Conservation (phyloP, 1,140 invertebrate genomes). For the Notospermus geniculatus region DNA sequence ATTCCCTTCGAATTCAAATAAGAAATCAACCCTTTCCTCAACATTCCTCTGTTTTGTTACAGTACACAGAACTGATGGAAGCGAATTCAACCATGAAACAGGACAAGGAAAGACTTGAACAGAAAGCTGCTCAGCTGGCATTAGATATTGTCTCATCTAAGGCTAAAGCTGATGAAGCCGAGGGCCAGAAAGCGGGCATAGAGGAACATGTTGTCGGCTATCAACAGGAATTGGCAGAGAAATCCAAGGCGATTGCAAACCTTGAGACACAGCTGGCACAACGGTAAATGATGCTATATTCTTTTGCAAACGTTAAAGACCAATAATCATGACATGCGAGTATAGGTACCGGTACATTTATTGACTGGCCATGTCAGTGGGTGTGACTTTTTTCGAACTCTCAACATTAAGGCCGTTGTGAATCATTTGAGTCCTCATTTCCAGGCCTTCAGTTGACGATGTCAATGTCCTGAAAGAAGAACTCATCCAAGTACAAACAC, state of each 20-base stretch:
- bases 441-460: conserved; percentile 57
- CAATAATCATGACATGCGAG: too few relatives aligned
- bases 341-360: too few relatives aligned
- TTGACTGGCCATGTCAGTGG: too few relatives aligned
- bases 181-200: conserved; percentile 43
- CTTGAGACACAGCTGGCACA: conserved; percentile 52
- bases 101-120: conserved; percentile 45
- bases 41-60: too few relatives aligned
- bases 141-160: conserved; percentile 47
- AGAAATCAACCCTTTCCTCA: conserved; percentile 32
- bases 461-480: conserved; percentile 57
- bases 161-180: conserved; percentile 49
- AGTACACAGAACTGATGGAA: conserved; percentile 26
- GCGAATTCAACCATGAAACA: conserved; percentile 32
- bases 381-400: too few relatives aligned
- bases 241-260: conserved; percentile 34
- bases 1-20: too few relatives aligned
- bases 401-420: too few relatives aligned
- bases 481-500: conserved; percentile 55
- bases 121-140: conserved; percentile 46
- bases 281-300: too few relatives aligned
- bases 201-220: conserved; percentile 42
- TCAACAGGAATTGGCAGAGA: conserved; percentile 26
- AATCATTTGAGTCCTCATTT: too few relatives aligned
- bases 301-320: too few relatives aligned